These are phyloP conservation scores for Pyrrhosoma nymphula DNA, from an alignment of 2,888 invertebrate species.

Conservation along the genomic window DNA sequence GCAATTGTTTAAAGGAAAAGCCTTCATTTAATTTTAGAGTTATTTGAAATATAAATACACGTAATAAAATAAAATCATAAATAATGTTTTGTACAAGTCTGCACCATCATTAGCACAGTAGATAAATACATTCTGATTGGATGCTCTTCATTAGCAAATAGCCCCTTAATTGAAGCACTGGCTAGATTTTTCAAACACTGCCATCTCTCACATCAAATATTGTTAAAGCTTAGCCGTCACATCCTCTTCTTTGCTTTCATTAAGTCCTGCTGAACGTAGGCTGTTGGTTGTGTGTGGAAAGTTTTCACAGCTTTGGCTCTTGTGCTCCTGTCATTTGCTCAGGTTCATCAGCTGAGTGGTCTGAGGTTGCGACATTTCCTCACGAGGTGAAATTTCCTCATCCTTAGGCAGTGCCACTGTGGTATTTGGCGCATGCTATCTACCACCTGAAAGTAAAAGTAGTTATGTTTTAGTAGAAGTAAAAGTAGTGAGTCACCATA, in stretches of 20 bases:
- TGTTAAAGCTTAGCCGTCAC: neutral
- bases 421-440: slow-evolving; percentile 89
- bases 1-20: no score
- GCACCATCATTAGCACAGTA: neutral
- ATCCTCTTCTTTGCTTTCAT: neutral
- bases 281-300: neutral
- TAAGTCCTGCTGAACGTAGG: neutral
- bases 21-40: no score
- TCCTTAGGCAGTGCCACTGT: slow-evolving; percentile 91
- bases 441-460: slow-evolving; percentile 80
- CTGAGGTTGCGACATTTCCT: slow-evolving; percentile 83
- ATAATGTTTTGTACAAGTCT: neutral
- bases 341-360: slow-evolving; percentile 20
- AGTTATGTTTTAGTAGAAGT: slow-evolving; percentile 10
- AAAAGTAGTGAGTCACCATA: neutral
- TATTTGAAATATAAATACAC: no score
- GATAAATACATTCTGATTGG: no score
- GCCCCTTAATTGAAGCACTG: neutral
- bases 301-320: neutral
- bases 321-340: neutral
- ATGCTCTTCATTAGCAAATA: neutral
- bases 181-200: neutral
- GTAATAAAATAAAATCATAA: neutral
- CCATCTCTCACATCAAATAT: no score
- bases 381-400: slow-evolving; percentile 88